phyloP scores from a whole-genome alignment of 2,797 vertebrate genomes.

The Oryzias sinensis region DNA sequence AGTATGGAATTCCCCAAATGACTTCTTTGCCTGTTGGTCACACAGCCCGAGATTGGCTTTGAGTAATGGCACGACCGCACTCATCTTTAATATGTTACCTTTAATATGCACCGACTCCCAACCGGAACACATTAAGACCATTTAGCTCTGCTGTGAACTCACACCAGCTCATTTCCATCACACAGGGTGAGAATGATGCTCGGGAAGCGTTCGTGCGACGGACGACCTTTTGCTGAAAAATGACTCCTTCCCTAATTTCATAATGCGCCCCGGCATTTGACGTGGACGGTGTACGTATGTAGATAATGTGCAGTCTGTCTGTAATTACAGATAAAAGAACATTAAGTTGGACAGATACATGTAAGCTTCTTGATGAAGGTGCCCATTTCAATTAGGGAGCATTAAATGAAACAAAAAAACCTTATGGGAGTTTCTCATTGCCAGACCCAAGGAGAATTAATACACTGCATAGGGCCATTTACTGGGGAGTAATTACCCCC shows the following conservation, averaged over 20 bases:
- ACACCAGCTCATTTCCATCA: conserved; percentile 45
- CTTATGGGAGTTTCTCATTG: conserved; percentile 74
- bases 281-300: conserved; percentile 41
- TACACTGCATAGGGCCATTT: conserved; percentile 75
- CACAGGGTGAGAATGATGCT: conserved; percentile 27
- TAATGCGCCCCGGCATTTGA: conserved; percentile 52
- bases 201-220: conserved; percentile 27
- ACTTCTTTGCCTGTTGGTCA: no score
- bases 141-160: conserved; percentile 51
- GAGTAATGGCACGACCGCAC: neutral
- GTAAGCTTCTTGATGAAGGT: conserved; percentile 74
- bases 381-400: conserved; percentile 79
- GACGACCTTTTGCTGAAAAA: conserved; percentile 62
- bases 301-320: conserved; percentile 54
- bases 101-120: conserved; percentile 1
- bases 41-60: no score
- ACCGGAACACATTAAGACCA: conserved; percentile 37
- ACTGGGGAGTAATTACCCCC: conserved; percentile 77
- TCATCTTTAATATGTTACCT: conserved; percentile 26
- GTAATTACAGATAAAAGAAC: conserved; percentile 76
- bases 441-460: conserved; percentile 77
- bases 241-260: conserved; percentile 60
- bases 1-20: no score
- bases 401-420: conserved; percentile 75
- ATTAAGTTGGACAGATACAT: conserved; percentile 74